phyloP scores from a whole-genome alignment of 1,140 invertebrate species.

The Lethrus apterus region DNA sequence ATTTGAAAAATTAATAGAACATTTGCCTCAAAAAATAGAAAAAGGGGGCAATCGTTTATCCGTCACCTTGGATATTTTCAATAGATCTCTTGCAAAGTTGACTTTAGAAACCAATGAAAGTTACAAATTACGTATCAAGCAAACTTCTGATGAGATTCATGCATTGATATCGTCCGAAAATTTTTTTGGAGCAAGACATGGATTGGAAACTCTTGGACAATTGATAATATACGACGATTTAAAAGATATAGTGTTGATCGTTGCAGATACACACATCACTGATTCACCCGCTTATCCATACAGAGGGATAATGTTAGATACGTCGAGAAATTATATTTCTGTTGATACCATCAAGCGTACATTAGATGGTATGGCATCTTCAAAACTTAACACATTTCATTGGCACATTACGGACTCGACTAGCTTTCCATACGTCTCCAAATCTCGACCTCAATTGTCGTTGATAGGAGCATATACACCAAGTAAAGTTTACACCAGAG shows the following conservation, averaged over 20 bases:
- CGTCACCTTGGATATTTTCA: conserved; percentile 33
- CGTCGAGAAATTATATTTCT: conserved; percentile 64
- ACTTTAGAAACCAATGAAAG: conserved; percentile 59
- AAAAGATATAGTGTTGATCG: conserved; percentile 50
- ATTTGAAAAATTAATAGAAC: conserved; percentile 37
- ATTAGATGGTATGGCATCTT: conserved; percentile 71
- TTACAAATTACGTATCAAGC: conserved; percentile 52
- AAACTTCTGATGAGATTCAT: conserved; percentile 44
- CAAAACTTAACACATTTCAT: conserved; percentile 79
- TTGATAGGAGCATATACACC: conserved; percentile 65
- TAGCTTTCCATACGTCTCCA: conserved; percentile 71
- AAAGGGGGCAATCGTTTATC: conserved; percentile 34
- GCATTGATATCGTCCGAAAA: conserved; percentile 54
- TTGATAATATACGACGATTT: conserved; percentile 65
- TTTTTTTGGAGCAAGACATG: conserved; percentile 70
- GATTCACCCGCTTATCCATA: conserved; percentile 69
- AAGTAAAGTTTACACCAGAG: conserved; percentile 52
- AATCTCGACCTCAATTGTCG: conserved; percentile 58
- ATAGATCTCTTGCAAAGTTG: conserved; percentile 35
- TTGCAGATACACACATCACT: conserved; percentile 50
- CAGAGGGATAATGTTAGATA: conserved; percentile 70
- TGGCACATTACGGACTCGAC: conserved; percentile 86
- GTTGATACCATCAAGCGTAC: conserved; percentile 62
- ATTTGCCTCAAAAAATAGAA: conserved; percentile 27
- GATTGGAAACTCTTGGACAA: conserved; percentile 70